Percentiles rank a stretch among this genome's conserved stretches.
phyloP scores from a whole-genome alignment of 2,113 vertebrate species.

The Ranitomeya variabilis region DNA sequence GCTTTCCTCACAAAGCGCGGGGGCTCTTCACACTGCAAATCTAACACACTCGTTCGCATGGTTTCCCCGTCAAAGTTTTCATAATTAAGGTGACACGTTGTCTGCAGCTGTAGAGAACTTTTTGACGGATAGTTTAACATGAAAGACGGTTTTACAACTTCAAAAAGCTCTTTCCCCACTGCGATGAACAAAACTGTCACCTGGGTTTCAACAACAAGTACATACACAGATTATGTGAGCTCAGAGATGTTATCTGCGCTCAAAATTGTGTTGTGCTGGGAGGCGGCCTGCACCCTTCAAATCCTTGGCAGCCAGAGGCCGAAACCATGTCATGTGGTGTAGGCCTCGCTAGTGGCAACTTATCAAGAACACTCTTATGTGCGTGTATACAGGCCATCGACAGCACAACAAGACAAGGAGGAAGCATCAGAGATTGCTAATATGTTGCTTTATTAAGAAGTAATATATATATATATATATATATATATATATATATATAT shows the following conservation, averaged over 20 bases:
- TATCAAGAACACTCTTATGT: neutral
- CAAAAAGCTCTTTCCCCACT: slow-evolving; percentile 55
- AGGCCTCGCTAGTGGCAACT: neutral
- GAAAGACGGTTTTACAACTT: slow-evolving; percentile 58
- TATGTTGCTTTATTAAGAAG: neutral
- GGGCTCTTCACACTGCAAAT: slow-evolving; percentile 56
- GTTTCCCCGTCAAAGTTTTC: slow-evolving; percentile 58
- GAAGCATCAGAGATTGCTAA: neutral
- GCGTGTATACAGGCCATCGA: neutral
- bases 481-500: neutral
- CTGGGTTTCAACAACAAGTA: slow-evolving; percentile 55
- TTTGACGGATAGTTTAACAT: slow-evolving; percentile 59
- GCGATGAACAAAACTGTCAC: slow-evolving; percentile 58
- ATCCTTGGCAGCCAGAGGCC: slow-evolving; percentile 45
- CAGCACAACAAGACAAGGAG: neutral
- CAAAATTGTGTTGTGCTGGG: slow-evolving; percentile 45
- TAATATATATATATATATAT: neutral
- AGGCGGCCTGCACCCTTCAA: slow-evolving; percentile 35
- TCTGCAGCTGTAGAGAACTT: slow-evolving; percentile 58
- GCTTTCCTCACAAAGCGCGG: slow-evolving; percentile 43
- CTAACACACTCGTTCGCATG: slow-evolving; percentile 51
- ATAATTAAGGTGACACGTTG: slow-evolving; percentile 59
- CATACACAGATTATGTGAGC: slow-evolving; percentile 55
- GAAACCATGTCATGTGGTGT: slow-evolving; percentile 4
- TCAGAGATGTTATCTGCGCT: slow-evolving; percentile 50